A percentile compares a stretch with the other conserved stretches of the same genome.
phyloP scores from a whole-genome alignment of 53 echinoderm and acorn worm species.

The Apostichopus leukothele region DNA sequence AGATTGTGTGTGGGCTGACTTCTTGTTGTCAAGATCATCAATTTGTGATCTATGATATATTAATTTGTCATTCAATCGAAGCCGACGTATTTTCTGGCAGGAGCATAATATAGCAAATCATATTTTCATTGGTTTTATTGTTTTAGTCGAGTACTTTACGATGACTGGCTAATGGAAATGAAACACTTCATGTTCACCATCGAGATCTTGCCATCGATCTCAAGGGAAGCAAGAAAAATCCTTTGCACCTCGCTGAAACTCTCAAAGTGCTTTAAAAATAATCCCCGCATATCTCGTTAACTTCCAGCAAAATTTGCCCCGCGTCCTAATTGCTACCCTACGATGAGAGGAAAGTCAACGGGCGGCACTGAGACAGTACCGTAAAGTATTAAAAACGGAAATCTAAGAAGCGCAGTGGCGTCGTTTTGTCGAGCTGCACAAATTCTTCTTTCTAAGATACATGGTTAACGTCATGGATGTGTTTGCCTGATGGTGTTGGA shows the following conservation, averaged over 20 bases:
- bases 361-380: background rate
- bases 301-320: background rate
- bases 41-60: no score
- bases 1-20: no score
- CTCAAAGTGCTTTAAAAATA: background rate
- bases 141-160: background rate
- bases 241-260: background rate
- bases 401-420: background rate
- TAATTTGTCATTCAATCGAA: no score
- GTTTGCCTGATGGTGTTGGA: no score
- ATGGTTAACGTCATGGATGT: background rate
- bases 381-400: background rate
- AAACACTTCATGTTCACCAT: background rate
- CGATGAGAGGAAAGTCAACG: background rate
- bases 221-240: background rate
- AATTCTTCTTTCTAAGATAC: background rate
- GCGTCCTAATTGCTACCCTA: background rate
- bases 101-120: background rate
- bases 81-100: no score
- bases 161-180: background rate
- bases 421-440: background rate
- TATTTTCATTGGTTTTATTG: background rate
- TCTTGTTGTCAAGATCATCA: no score
- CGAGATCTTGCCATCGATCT: background rate
- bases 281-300: background rate